Percentiles rank a stretch among this genome's conserved stretches.
phyloP scores from a whole-genome alignment of 2,888 invertebrate genomes.

The Lypha dubia region DNA sequence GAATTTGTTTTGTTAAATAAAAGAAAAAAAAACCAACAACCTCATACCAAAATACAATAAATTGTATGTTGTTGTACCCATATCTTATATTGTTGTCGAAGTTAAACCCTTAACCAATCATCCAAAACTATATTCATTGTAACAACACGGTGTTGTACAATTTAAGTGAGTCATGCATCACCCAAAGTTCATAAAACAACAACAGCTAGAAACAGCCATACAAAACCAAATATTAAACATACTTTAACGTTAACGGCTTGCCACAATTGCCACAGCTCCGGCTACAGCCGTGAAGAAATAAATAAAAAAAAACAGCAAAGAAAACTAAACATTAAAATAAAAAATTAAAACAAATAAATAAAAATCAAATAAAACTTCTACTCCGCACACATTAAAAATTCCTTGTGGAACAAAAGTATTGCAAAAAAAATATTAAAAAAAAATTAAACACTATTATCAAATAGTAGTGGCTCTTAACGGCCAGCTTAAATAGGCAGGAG shows the following conservation, averaged over 20 bases:
- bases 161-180: conserved; percentile 72
- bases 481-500: conserved; percentile 38
- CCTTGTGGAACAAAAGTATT: conserved; percentile 30
- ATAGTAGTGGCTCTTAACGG: conserved; percentile 57
- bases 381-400: conserved; percentile 48
- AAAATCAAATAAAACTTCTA: conserved; percentile 39
- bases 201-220: conserved; percentile 31
- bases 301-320: conserved; percentile 34
- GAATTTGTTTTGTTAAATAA: conserved; percentile 57
- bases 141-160: conserved; percentile 61
- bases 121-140: conserved; percentile 58
- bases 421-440: background rate
- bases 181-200: conserved; percentile 56
- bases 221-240: conserved; percentile 63
- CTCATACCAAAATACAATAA: conserved; percentile 30
- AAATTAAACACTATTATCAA: conserved; percentile 48
- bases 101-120: conserved; percentile 66
- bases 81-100: conserved; percentile 26
- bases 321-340: conserved; percentile 50
- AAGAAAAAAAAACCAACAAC: conserved; percentile 21
- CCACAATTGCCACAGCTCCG: conserved; percentile 44
- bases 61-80: conserved; percentile 42
- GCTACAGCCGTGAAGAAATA: conserved; percentile 45
- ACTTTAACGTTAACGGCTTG: conserved; percentile 47
- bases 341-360: conserved; percentile 17